These are phyloP conservation scores for Cichlasoma orientale DNA, from an alignment of 2,797 vertebrate genomes.

Conservation along the genomic window DNA sequence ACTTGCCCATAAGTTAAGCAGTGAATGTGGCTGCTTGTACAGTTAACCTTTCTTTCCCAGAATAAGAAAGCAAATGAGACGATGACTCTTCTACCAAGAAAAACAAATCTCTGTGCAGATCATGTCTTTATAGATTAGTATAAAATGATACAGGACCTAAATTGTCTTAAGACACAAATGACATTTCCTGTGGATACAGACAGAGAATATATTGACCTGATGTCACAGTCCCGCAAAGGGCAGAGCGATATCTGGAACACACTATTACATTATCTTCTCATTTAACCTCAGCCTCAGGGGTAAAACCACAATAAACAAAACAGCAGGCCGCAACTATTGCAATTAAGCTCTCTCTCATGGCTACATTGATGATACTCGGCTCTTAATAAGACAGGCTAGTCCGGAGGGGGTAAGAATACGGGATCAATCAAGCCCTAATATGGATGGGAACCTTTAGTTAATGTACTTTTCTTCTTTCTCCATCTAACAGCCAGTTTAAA, in stretches of 20 bases:
- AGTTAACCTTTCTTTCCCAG: conserved; percentile 27
- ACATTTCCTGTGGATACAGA: conserved; percentile 56
- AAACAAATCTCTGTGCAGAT: conserved; percentile 20
- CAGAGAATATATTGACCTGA: conserved; percentile 45
- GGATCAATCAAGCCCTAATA: conserved; percentile 19
- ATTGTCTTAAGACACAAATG: conserved; percentile 54
- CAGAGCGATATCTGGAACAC: conserved; percentile 69
- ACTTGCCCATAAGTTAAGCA: conserved; percentile 46
- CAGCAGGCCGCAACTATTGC: conserved; percentile 62
- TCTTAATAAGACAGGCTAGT: conserved; percentile 49
- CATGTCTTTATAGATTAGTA: conserved; percentile 33
- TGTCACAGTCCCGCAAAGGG: conserved; percentile 72
- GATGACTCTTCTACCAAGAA: conserved; percentile 5
- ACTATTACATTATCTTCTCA: conserved; percentile 80
- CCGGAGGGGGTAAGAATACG: conserved; percentile 14
- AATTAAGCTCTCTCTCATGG: conserved; percentile 50
- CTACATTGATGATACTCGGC: conserved; percentile 31
- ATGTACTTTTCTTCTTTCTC: conserved; percentile 7
- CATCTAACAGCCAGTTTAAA: neutral
- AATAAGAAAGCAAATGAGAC: conserved; percentile 4
- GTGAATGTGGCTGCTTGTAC: conserved; percentile 19
- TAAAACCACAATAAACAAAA: conserved; percentile 69
- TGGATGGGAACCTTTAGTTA: conserved; percentile 7
- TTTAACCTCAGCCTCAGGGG: conserved; percentile 76
- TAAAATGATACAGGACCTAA: conserved; percentile 33